Evolutionary conservation across 2,113 vertebrate genomes (phyloP).

Genomic region (Lontra canadensis): DNA sequence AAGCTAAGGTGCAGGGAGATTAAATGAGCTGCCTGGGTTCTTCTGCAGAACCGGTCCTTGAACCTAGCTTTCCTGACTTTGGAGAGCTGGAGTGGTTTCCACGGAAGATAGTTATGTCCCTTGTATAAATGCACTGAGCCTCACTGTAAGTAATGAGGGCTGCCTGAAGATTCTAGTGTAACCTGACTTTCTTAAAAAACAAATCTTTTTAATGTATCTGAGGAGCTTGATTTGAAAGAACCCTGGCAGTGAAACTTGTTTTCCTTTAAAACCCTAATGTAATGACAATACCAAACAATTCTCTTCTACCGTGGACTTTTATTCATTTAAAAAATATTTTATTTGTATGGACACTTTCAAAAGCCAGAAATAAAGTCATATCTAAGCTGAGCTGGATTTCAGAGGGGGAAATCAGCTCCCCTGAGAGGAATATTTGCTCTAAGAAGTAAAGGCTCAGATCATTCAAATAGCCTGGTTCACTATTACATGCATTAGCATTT

Average conservation of each 20-base stretch:
- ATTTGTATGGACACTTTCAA: not conserved
- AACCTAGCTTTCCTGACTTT: not conserved
- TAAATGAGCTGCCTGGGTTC: not conserved
- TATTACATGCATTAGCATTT: not conserved
- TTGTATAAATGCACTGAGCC: not conserved
- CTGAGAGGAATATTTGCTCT: not conserved
- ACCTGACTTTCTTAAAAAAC: not conserved
- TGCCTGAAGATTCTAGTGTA: not conserved
- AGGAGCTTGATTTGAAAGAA: not conserved
- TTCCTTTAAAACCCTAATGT: not conserved
- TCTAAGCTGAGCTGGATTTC: not conserved
- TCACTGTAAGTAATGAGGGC: not conserved
- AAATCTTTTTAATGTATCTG: not conserved
- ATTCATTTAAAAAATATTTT: not conserved
- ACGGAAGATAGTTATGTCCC: not conserved
- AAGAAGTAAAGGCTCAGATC: not conserved
- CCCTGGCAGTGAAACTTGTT: not conserved
- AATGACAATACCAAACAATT: not conserved
- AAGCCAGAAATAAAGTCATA: not conserved
- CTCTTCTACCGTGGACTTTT: not conserved
- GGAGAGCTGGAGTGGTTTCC: not conserved
- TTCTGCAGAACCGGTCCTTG: not conserved
- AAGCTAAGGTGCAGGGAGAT: not conserved
- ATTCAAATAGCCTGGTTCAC: not conserved
- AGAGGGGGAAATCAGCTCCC: not conserved